Base-by-base conservation (phyloP, 2,113 vertebrate species). In the Dendrocopos noguchii region DNA sequence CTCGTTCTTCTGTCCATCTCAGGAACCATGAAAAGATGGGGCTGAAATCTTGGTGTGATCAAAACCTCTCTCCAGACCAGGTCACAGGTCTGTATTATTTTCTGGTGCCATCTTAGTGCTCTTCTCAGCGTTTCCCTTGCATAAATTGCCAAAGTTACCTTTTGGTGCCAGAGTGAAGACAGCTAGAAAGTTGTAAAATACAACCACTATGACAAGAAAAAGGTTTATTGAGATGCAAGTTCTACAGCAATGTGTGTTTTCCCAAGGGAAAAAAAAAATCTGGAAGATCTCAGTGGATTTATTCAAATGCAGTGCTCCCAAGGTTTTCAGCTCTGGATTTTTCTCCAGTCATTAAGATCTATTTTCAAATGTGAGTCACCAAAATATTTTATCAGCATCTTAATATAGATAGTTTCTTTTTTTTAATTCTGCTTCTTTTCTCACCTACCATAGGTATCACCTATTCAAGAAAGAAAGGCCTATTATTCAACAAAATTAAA, bases 401-500 rank as follows among this genome's bases (percentile, higher is more conserved):
- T 47, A 18, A 64, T 65, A 78, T 4, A 52, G 46, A 29, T 29
- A 8, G 3, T 4, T 31, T 44, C n/a, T 29, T 72, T 16, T n/a
- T 64, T 73, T 76, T 8, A 19, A 19, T 73, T 44, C 39, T 34
- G 27, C 68, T 16, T 36, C 57, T 73, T 73, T 7, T 42, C 22
- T 73, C 12, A 57, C 7, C 31, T 83, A 39, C 8, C 27, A 68
- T 7, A 68, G 29, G 33, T 68, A 34, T 71, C 65, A 68, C 36
- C 47, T 78, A 12, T 29, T 68, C 34, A 83, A 53, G 85, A 92
- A 86, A 84, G 17, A 84, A 67, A 84, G 36, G 22, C 24, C 15
- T 86, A 2, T 67, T 88, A 88, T 68, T 88, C 83, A 91, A 78
- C 36, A 90, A 78, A 91, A 80, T 78, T 55, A 75, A 47, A 25